Evolutionary conservation across 1,140 invertebrate species (phyloP), one percentile per base, ranked within the genome.

Genomic region (Drosophila santomea): DNA sequence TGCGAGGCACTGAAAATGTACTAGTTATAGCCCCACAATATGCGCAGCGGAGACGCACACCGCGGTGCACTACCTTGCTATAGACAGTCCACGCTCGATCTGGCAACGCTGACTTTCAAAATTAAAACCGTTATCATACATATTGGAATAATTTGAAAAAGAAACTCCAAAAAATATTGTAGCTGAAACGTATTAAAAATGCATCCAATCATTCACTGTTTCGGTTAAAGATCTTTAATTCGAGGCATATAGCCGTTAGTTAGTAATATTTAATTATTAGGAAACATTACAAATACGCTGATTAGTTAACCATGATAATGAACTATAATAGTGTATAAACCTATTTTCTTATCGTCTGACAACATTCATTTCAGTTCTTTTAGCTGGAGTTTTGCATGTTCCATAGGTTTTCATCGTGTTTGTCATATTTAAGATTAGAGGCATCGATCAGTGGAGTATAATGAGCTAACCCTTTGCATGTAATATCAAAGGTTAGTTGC

Each of bases 381-480:
- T 28, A 32, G 11, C 28, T 15, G 14, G 11, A 3, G 12, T 7
- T 32, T 12, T 3, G 17, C 3, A 1, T 38, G 28, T 14, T 39
- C 6, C 1, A 4, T 11, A 41, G 17, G 2, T 17, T 43, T 55
- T 54, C 17, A 36, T 20, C 43, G 17, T 17, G 17, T 17, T 17
- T 17, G 17, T 17, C 17, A 1, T 17, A 17, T 17, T 17, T 17
- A 17, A 17, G 17, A 71, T 69, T 57, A 48, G 4, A 36, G 20
- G 0, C 54, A 44, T 25, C 10, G 11, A 39, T 35, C 11, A 3
- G 4, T 63, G 35, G 0, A 14, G 5, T 44, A 14, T 20, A 74
- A 15, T 36, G 48, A 25, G 32, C 14, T 50, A 8, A 56, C 68
- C 68, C 54, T 73, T 47, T n/a, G 28, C 28, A 2, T 8, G 7